phyloP scores from a whole-genome alignment of 1,140 invertebrate genomes.

The Drosophila parvula region DNA sequence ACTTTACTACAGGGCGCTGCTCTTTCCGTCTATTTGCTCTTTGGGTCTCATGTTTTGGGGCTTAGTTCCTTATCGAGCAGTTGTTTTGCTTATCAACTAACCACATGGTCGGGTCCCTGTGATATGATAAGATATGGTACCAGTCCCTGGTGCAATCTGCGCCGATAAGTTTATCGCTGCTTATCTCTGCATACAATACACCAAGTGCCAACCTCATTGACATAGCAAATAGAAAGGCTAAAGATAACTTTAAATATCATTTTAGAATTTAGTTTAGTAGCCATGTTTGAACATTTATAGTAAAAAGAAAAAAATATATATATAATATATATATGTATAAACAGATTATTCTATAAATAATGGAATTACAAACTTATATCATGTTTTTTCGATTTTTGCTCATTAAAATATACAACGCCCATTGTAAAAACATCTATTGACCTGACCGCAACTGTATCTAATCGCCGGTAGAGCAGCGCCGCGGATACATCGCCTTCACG shows the following conservation, averaged over 20 bases:
- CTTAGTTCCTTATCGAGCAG: slow-evolving; percentile 53
- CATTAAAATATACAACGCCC: no score
- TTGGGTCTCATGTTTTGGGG: slow-evolving; percentile 42
- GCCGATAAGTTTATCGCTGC: slow-evolving; percentile 28
- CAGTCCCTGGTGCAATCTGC: slow-evolving; percentile 30
- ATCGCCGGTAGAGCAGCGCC: slow-evolving; percentile 7
- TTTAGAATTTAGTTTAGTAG: neutral
- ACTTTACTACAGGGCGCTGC: slow-evolving; percentile 5
- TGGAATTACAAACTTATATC: no score
- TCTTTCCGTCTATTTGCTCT: slow-evolving; percentile 33
- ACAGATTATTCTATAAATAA: no score
- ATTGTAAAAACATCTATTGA: neutral
- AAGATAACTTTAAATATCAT: slow-evolving; percentile 22
- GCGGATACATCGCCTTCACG: slow-evolving; percentile 46
- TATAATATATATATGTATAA: no score
- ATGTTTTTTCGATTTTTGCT: no score
- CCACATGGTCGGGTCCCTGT: slow-evolving; percentile 40
- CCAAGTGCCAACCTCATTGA: slow-evolving; percentile 12
- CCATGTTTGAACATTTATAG: no score
- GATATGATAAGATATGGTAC: slow-evolving; percentile 54
- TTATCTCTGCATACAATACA: slow-evolving; percentile 17
- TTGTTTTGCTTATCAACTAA: slow-evolving; percentile 46
- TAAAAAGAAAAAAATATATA: no score
- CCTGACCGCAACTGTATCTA: slow-evolving; percentile 21
- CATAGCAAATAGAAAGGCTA: slow-evolving; percentile 7